These are phyloP conservation scores for Crypturellus undulatus DNA, from an alignment of 2,113 vertebrate species.

Conservation along the genomic window DNA sequence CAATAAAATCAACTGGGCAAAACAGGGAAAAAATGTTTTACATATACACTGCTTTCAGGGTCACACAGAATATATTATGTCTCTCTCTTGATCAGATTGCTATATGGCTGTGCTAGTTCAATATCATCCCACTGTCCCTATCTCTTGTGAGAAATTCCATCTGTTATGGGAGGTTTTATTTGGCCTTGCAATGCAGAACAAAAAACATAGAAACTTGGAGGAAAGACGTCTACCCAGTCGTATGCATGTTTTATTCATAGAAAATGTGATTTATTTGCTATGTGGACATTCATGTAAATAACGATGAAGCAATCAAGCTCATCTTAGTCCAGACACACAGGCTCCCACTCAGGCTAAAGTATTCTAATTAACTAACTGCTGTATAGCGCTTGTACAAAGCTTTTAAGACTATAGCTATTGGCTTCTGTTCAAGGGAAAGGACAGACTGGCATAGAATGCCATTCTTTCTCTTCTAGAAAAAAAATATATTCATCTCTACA, in stretches of 20 bases:
- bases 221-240: neutral
- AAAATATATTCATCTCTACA: neutral
- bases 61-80: neutral
- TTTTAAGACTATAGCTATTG: neutral
- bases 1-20: neutral
- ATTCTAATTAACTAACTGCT: neutral
- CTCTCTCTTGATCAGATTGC: neutral
- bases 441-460: neutral
- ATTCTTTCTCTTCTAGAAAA: neutral
- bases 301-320: neutral
- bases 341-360: neutral
- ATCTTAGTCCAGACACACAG: neutral
- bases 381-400: neutral
- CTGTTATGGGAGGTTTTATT: fast-evolving
- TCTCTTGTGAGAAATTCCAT: neutral
- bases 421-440: neutral
- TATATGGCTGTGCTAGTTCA: neutral
- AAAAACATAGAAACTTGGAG: neutral
- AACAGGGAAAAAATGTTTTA: neutral
- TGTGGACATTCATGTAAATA: neutral
- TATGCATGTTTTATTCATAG: neutral
- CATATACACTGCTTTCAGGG: neutral
- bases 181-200: neutral
- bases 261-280: neutral
- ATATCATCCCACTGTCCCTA: neutral